Evolutionary conservation across 1,140 invertebrate genomes (phyloP).

Genomic region (Solen grandis): DNA sequence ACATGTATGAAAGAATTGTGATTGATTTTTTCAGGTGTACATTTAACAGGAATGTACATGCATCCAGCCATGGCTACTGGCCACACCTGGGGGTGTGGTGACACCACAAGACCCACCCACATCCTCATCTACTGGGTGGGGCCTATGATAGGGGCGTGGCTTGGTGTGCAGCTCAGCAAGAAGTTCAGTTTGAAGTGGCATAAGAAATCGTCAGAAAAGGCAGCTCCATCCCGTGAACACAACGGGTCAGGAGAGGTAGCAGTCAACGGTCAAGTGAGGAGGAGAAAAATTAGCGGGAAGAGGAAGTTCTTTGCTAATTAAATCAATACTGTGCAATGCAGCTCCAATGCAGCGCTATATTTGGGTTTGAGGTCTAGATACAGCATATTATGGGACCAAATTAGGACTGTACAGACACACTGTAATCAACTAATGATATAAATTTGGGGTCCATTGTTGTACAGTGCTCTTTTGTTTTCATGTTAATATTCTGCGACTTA

Average conservation of each 20-base stretch:
- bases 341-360: no score
- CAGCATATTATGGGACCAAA: no score
- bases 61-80: constrained; percentile 94
- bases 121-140: constrained; percentile 94
- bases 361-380: no score
- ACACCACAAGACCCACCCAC: constrained; percentile 90
- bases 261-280: background rate
- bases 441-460: no score
- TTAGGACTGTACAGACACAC: no score
- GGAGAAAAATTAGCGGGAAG: background rate
- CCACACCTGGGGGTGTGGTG: constrained; percentile 92
- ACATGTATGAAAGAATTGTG: background rate
- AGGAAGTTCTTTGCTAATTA: constrained; percentile 5
- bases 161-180: constrained; percentile 16
- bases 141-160: constrained; percentile 85
- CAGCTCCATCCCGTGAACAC: background rate
- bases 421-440: no score
- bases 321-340: no score
- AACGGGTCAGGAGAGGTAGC: background rate
- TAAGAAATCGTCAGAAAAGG: background rate
- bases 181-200: constrained; percentile 6
- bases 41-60: constrained; percentile 95
- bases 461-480: no score
- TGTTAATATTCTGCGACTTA: no score
- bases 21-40: constrained; percentile 87